Base-by-base conservation (phyloP, 2,888 invertebrate species). In the Eurois occulta region DNA sequence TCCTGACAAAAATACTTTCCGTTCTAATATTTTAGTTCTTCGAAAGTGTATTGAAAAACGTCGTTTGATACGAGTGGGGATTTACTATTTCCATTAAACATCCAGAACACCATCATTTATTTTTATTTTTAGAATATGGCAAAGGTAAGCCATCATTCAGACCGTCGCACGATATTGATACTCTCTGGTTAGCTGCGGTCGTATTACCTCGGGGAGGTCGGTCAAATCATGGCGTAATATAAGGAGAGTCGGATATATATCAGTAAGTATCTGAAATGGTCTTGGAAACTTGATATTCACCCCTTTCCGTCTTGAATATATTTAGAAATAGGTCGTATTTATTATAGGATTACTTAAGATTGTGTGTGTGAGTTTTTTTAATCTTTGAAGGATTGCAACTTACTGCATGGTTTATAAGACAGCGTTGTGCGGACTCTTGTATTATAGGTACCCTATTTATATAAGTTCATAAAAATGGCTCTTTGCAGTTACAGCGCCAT, bases 211-310 rank as follows among this genome's bases (percentile, higher is more conserved):
- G 28, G n/a, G 24, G 43, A 38, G 35, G 52, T 52, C n/a, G 38
- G 32, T 21, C 32, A 35, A 32, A 52, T n/a, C 43, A 24, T n/a
- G 35, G 35, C 5, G 72, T 64, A n/a, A 80, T 52, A 10, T 38
- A 41, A 64, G 68, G 7, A 48, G 68, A 41, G 7, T 5, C n/a
- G 24, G 18, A 43, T 43, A 43, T 35, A 60, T 24, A 43, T 21
- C 13, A 28, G 41, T 10, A 68, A 16, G 35, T 5, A 64, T 46
- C 21, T 48, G 18, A 16, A 38, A 64, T 64, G 8, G 13, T 7
- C n/a, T 73, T 41, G 13, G 46, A n/a, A 80, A 67, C 16, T 38
- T 43, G 52, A 80, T 79, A 80, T 38, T 0, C 18, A 10, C n/a
- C 21, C 64, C 13, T 38, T 38, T 65, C 8, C 38, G n/a, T 7